phyloP scores from a whole-genome alignment of 2,797 vertebrate species.

The Melanotaenia boesemani region DNA sequence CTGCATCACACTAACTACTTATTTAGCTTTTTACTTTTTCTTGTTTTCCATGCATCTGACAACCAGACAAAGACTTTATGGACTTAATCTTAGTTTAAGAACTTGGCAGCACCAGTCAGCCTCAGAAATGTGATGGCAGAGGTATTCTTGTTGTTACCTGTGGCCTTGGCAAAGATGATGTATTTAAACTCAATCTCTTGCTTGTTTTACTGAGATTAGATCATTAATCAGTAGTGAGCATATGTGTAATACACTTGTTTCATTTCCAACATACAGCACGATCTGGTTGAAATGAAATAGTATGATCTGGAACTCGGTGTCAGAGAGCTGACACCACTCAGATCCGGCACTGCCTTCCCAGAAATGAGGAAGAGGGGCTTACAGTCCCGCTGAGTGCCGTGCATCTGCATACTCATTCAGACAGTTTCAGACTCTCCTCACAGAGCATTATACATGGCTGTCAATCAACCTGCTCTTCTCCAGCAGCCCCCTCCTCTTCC shows the following conservation, averaged over 20 bases:
- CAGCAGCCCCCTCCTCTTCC: constrained; percentile 18
- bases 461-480: constrained; percentile 68
- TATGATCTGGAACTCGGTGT: constrained; percentile 23
- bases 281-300: constrained; percentile 11
- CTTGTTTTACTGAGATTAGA: background rate
- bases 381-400: constrained; percentile 40
- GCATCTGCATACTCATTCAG: constrained; percentile 69
- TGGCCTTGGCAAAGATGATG: background rate
- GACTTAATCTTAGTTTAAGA: no score
- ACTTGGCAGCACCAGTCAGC: no score
- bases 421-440: constrained; percentile 49
- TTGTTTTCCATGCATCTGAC: no score
- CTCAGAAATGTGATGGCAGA: background rate
- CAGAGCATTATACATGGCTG: constrained; percentile 56
- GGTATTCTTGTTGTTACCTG: background rate
- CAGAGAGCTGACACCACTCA: constrained; percentile 25
- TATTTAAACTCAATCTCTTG: background rate
- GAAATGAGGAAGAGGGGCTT: constrained; percentile 39
- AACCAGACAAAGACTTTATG: no score
- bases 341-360: constrained; percentile 49
- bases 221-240: background rate
- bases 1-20: no score
- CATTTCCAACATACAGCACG: background rate
- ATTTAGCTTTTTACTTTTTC: no score
- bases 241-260: background rate